Percentiles rank a stretch among this genome's conserved stretches.
phyloP scores from a whole-genome alignment of 30 jellyfish, hydroid and myxozoan genomes.

The Turritopsis dohrnii region DNA sequence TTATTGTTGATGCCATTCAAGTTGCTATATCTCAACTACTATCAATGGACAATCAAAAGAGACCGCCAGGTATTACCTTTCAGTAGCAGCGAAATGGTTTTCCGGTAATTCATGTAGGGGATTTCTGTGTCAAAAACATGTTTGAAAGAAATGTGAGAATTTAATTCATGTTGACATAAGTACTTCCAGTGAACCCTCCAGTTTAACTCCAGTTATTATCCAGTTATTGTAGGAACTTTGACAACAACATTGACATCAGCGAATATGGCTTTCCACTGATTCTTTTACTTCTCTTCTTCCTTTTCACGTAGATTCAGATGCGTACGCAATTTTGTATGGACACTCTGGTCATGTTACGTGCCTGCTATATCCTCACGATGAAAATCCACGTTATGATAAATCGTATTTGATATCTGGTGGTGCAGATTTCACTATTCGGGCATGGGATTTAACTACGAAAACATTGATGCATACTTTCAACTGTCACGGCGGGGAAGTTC shows the following conservation, averaged over 20 bases:
- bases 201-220: too few relatives aligned
- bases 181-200: too few relatives aligned
- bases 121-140: too few relatives aligned
- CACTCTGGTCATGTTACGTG: conserved; percentile 92
- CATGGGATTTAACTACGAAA: conserved; percentile 82
- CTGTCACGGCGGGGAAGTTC: conserved; percentile 98
- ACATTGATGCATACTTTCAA: conserved; percentile 66
- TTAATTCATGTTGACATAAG: too few relatives aligned
- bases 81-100: not conserved
- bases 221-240: too few relatives aligned
- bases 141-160: too few relatives aligned
- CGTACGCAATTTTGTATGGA: conserved; percentile 55
- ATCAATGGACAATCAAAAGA: not conserved
- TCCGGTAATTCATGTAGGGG: too few relatives aligned
- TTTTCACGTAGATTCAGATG: conserved; percentile 42
- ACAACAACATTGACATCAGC: too few relatives aligned
- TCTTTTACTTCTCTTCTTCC: too few relatives aligned
- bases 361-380: conserved; percentile 94
- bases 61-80: not conserved
- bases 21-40: conserved; percentile 75
- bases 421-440: conserved; percentile 94
- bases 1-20: conserved; percentile 57
- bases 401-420: conserved; percentile 96
- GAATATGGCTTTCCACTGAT: too few relatives aligned
- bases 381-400: conserved; percentile 89